Evolutionary conservation across 2,888 invertebrate species (phyloP), one percentile per base, ranked within the genome.

Genomic region (Chloromyia formosa): DNA sequence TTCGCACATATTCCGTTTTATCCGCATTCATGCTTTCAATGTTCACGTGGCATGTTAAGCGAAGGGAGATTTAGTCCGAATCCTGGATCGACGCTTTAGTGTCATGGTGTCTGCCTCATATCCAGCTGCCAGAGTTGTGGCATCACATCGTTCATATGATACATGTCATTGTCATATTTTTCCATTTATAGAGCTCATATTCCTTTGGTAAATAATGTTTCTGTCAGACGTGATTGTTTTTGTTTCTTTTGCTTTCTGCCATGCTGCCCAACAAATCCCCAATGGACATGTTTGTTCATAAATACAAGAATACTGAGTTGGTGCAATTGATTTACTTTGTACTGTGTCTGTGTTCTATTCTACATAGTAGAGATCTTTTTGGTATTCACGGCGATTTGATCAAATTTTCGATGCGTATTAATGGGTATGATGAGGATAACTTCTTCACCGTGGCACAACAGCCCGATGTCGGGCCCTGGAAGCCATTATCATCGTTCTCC

Each of bases 181-280:
- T 75, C 72, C 75, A 75, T 75, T 75, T 73, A 73, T 73, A 20
- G 58, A 75, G 75, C 75, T 75, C 72, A 75, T 75, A 75, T 75
- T 73, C 75, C 66, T 75, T 75, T 58, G 75, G 58, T 73, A 75
- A 75, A 75, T 75, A 75, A 75, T 75, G 75, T 75, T 75, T 75
- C 75, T 75, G 75, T 75, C 75, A 75, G 73, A 42, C 73, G 62
- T 75, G 75, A 75, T 75, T 75, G 64, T 75, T 75, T 75, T 45
- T 20, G 12, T 5, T 61, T 61, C 22, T 14, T 16, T 61, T 61
- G 14, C 45, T 66, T 66, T 66, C 45, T 49, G 66, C 35, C 61
- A 16, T 61, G 14, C 20, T 61, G 61, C 35, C 61, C 35, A 61
- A 61, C 61, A 61, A 61, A 23, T 61, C 61, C 61, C 61, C 54